phyloP scores from a whole-genome alignment of 1,140 invertebrate species.

The Habropoda laboriosa region DNA sequence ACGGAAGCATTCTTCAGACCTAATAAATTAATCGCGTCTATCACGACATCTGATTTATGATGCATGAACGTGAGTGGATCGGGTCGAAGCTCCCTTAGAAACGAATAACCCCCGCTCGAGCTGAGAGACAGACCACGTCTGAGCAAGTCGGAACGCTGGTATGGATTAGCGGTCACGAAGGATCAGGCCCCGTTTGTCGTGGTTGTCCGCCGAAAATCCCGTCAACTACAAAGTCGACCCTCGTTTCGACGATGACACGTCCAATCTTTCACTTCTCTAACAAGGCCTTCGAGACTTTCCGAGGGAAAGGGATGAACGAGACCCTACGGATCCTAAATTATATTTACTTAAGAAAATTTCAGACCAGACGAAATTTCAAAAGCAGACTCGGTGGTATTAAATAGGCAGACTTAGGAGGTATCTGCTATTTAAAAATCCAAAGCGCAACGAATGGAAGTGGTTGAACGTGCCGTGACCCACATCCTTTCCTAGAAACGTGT shows the following conservation, averaged over 20 bases:
- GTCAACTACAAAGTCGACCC: conserved; percentile 57
- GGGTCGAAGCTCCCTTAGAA: conserved; percentile 22
- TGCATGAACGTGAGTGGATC: neutral
- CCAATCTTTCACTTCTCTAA: conserved; percentile 56
- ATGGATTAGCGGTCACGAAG: conserved; percentile 64
- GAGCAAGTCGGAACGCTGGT: conserved; percentile 49
- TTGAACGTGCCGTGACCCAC: too few species aligned
- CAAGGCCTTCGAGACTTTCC: conserved; percentile 10
- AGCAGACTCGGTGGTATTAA: too few species aligned
- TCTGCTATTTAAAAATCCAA: too few species aligned
- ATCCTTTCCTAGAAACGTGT: too few species aligned
- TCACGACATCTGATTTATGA: conserved; percentile 23
- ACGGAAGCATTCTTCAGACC: neutral
- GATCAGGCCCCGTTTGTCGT: conserved; percentile 56
- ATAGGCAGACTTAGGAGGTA: too few species aligned
- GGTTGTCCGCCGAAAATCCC: conserved; percentile 57
- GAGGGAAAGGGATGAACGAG: neutral
- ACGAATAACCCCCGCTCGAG: conserved; percentile 1
- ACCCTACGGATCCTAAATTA: neutral
- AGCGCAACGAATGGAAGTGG: too few species aligned
- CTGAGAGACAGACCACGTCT: conserved; percentile 52
- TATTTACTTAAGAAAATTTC: conserved; percentile 13
- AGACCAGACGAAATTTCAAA: neutral
- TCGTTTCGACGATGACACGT: conserved; percentile 50
- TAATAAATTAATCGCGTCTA: conserved; percentile 26